Evolutionary conservation across 2,888 invertebrate species (phyloP).

Genomic region (Balanococcus diminutus): DNA sequence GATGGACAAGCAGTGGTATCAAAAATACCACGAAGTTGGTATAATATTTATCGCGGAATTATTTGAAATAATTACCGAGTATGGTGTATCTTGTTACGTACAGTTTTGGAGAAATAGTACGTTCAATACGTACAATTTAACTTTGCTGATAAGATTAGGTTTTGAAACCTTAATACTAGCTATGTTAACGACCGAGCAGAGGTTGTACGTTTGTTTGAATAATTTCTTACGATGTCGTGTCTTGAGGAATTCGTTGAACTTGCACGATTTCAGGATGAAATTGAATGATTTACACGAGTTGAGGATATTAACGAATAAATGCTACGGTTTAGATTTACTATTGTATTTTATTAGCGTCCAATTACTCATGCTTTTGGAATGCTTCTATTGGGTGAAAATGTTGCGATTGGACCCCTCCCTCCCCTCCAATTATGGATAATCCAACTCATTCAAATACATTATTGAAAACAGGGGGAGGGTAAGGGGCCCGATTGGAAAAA

Average conservation of each 20-base stretch:
- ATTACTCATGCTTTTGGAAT: constrained; percentile 31
- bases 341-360: constrained; percentile 45
- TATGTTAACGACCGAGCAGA: background rate
- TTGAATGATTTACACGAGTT: background rate
- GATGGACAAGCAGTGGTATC: background rate
- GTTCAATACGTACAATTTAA: constrained; percentile 29
- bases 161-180: background rate
- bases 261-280: background rate
- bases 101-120: background rate
- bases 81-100: background rate
- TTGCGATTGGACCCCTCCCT: background rate
- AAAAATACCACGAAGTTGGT: background rate
- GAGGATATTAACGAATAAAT: background rate
- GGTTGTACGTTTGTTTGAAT: constrained; percentile 22
- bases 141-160: constrained; percentile 26
- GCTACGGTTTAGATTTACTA: constrained; percentile 34
- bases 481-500: too few relatives aligned
- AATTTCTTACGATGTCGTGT: background rate
- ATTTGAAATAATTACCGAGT: background rate
- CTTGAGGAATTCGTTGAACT: background rate
- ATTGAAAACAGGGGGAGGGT: too few relatives aligned
- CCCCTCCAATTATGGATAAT: too few relatives aligned
- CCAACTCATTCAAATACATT: too few relatives aligned
- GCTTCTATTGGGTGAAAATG: constrained; percentile 15
- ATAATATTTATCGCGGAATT: background rate